A percentile compares a stretch with the other conserved stretches of the same genome.
These are phyloP conservation scores for Petaurus breviceps DNA, from an alignment of 2,113 vertebrate genomes.

Conservation along the genomic window DNA sequence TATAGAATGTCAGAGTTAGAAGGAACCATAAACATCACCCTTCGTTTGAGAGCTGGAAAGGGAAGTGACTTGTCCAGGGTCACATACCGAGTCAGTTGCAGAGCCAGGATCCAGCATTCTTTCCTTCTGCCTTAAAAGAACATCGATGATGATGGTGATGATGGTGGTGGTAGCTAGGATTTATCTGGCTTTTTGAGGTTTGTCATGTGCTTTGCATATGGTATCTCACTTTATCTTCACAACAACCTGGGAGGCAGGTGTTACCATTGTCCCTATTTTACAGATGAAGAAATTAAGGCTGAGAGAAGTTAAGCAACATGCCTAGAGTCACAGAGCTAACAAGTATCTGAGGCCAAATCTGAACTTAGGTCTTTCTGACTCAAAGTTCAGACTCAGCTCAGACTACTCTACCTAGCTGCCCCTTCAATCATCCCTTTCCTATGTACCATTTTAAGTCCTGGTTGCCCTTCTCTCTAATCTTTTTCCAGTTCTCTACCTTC, in stretches of 20 bases:
- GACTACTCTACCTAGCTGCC: neutral
- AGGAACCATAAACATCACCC: neutral
- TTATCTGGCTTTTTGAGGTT: neutral
- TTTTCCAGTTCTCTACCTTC: neutral
- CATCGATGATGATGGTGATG: neutral
- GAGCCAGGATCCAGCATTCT: neutral
- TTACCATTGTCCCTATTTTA: neutral
- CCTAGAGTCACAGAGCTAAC: neutral
- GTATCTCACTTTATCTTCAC: neutral
- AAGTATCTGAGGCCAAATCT: neutral
- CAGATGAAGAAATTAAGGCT: neutral
- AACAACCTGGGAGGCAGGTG: neutral
- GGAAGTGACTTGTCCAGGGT: neutral
- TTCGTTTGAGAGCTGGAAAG: neutral
- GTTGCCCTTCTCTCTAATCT: neutral
- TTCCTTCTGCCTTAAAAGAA: neutral
- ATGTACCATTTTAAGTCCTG: neutral
- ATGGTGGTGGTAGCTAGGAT: neutral
- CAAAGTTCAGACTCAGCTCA: neutral
- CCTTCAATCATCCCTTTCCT: neutral
- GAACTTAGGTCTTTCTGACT: neutral
- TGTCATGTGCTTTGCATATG: neutral
- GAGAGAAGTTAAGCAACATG: neutral
- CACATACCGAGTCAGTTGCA: neutral
- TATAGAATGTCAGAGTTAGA: neutral